phyloP scores from a whole-genome alignment of 1,140 invertebrate genomes.

The Mamestra configurata region DNA sequence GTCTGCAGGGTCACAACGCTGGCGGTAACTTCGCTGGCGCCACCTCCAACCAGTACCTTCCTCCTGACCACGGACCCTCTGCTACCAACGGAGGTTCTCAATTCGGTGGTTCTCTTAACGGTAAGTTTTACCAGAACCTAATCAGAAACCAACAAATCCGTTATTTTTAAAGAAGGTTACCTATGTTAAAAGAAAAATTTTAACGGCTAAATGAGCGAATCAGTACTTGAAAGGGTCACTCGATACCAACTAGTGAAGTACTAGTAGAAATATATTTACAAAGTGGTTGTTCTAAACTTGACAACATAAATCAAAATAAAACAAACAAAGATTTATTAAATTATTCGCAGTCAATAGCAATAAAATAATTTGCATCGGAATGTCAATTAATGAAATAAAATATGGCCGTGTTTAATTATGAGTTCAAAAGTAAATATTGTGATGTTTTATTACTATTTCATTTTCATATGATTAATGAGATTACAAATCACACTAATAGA shows the following conservation, averaged over 20 bases:
- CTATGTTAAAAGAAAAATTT: no score
- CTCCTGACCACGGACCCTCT: slow-evolving; percentile 74
- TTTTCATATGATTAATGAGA: background rate
- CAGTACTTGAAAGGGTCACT: no score
- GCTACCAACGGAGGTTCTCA: slow-evolving; percentile 56
- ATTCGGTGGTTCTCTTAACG: slow-evolving; percentile 54
- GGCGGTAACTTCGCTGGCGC: slow-evolving; percentile 61
- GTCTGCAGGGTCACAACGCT: background rate
- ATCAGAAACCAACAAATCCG: no score
- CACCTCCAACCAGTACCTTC: slow-evolving; percentile 78
- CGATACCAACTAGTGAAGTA: no score
- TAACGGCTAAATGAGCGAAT: no score
- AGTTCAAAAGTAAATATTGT: background rate
- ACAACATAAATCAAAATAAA: background rate
- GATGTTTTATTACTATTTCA: background rate
- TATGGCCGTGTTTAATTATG: background rate
- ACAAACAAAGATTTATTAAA: background rate
- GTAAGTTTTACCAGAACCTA: slow-evolving; percentile 51
- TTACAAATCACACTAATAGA: background rate
- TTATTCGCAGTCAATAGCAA: background rate
- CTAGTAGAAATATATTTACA: no score
- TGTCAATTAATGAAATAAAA: background rate
- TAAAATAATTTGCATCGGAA: background rate
- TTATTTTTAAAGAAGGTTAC: no score
- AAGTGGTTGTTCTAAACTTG: no score